Percentiles rank a stretch among this genome's conserved stretches.
phyloP scores from a whole-genome alignment of 1,140 invertebrate genomes.

The Antheraea mylitta region DNA sequence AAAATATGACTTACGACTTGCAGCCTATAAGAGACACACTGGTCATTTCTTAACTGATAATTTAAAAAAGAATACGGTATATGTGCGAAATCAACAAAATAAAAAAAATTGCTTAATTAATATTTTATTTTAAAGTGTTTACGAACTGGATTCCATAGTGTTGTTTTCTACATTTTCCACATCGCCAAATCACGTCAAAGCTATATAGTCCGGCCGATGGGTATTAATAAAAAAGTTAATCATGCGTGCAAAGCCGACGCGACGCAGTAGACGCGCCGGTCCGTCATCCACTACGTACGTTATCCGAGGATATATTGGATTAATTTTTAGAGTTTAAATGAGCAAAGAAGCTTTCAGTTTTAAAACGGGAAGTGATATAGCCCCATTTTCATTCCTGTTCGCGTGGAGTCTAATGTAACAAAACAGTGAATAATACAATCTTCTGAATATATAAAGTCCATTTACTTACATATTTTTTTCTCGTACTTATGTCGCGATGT shows the following conservation, averaged over 20 bases:
- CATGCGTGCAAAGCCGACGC: constrained; percentile 38
- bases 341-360: constrained; percentile 17
- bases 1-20: too few species aligned
- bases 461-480: too few species aligned
- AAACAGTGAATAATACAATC: too few species aligned
- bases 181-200: constrained; percentile 26
- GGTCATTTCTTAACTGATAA: too few species aligned
- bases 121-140: neutral
- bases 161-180: constrained; percentile 11
- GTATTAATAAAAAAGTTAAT: constrained; percentile 65
- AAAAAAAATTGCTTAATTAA: too few species aligned
- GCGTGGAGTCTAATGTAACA: too few species aligned
- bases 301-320: constrained; percentile 19
- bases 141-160: neutral
- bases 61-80: too few species aligned
- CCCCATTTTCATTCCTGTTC: neutral
- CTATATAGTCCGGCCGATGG: constrained; percentile 26
- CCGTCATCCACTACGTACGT: constrained; percentile 6
- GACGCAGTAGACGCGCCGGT: constrained; percentile 8
- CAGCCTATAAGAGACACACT: too few species aligned
- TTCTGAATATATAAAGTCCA: too few species aligned
- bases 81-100: too few species aligned
- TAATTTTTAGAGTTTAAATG: constrained; percentile 20
- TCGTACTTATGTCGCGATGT: too few species aligned
- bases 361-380: neutral